Evolutionary conservation across 2,113 vertebrate species (phyloP).

Genomic region (Symphodus melops): DNA sequence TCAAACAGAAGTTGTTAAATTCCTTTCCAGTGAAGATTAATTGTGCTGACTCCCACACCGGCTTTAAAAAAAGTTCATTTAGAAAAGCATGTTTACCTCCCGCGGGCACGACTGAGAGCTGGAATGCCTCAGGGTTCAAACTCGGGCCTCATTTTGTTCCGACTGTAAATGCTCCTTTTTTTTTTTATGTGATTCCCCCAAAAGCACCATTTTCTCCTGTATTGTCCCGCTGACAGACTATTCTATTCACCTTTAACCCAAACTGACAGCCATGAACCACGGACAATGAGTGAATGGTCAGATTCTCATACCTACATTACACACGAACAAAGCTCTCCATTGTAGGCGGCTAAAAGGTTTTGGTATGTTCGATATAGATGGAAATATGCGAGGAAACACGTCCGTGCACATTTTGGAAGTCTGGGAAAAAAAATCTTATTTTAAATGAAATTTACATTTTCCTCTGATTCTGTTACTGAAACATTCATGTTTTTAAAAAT

Average conservation of each 20-base stretch:
- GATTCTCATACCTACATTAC: conserved; percentile 25
- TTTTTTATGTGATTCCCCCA: conserved; percentile 19
- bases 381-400: background rate
- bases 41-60: background rate
- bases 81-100: conserved; percentile 1
- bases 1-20: too few species aligned
- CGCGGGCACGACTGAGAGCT: background rate
- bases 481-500: too few species aligned
- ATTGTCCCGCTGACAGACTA: conserved; percentile 46
- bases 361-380: background rate
- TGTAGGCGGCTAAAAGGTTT: background rate
- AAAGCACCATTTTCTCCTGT: conserved; percentile 2
- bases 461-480: too few species aligned
- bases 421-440: too few species aligned
- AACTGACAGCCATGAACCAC: conserved; percentile 41
- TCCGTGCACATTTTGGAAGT: background rate
- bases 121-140: conserved; percentile 17
- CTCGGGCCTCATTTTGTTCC: conserved; percentile 18
- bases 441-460: too few species aligned
- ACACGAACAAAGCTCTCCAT: conserved; percentile 28
- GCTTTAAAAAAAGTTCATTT: background rate
- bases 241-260: conserved; percentile 32
- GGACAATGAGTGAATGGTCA: conserved; percentile 28
- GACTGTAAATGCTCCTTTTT: conserved; percentile 28
- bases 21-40: too few species aligned